These are phyloP conservation scores for Pardalotus punctatus DNA, from an alignment of 2,113 vertebrate genomes.

Conservation along the genomic window DNA sequence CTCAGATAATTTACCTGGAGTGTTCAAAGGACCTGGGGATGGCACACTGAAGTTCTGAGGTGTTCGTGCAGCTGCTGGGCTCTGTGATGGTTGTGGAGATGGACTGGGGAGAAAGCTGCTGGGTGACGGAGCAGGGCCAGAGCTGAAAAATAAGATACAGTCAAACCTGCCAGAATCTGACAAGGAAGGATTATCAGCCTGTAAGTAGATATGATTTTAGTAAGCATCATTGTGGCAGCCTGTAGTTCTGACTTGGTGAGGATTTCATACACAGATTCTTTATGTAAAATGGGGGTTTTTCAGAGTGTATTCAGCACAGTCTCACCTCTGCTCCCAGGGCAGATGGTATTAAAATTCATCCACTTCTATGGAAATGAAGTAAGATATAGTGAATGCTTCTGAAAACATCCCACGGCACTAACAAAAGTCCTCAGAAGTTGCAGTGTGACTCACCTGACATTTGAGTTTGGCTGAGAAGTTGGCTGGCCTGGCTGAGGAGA, in stretches of 20 bases:
- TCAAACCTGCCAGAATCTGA: not conserved
- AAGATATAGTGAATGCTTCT: not conserved
- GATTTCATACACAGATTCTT: not conserved
- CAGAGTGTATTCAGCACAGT: not conserved
- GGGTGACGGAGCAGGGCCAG: slow-evolving; percentile 91
- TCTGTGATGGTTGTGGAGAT: slow-evolving; percentile 94
- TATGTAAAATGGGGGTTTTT: not conserved
- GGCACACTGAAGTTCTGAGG: slow-evolving; percentile 94
- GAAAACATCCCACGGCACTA: not conserved
- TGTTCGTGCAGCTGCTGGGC: slow-evolving; percentile 87
- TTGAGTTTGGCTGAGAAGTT: slow-evolving; percentile 90
- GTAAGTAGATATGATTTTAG: not conserved
- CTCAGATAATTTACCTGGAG: slow-evolving; percentile 82
- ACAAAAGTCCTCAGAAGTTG: not conserved
- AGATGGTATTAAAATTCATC: not conserved
- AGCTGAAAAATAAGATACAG: slow-evolving; percentile 72
- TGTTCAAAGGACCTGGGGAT: slow-evolving; percentile 94
- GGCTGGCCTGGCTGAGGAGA: slow-evolving; percentile 89
- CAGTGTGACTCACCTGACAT: slow-evolving; percentile 81
- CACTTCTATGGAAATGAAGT: not conserved
- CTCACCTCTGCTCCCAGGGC: not conserved
- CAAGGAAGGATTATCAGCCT: not conserved
- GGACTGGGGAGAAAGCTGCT: slow-evolving; percentile 97
- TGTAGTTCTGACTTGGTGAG: not conserved
- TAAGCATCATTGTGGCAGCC: not conserved